phyloP scores from a whole-genome alignment of 2,888 invertebrate genomes.

The Spilarctia lutea region DNA sequence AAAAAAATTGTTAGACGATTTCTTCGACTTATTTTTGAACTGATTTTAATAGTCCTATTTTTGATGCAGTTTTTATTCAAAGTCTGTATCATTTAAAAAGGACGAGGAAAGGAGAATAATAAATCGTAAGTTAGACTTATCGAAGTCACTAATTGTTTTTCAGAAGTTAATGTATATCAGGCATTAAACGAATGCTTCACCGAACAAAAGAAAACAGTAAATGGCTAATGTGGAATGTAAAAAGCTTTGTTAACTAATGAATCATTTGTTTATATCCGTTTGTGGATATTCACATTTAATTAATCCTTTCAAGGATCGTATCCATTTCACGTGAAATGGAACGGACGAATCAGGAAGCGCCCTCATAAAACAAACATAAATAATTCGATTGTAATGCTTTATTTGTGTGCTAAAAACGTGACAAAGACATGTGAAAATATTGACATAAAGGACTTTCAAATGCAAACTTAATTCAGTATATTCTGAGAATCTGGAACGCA shows the following conservation, averaged over 20 bases:
- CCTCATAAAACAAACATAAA: constrained; percentile 26
- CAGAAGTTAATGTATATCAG: too few species aligned
- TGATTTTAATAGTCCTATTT: too few species aligned
- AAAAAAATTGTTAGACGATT: too few species aligned
- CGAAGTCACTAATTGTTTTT: too few species aligned
- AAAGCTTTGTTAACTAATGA: constrained; percentile 44
- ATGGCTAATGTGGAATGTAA: background rate
- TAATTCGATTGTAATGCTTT: constrained; percentile 26
- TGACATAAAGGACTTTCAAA: background rate
- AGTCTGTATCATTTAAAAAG: too few species aligned
- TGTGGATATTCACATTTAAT: constrained; percentile 24
- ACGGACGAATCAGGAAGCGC: constrained; percentile 34
- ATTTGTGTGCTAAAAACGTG: constrained; percentile 18
- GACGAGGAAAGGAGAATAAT: too few species aligned
- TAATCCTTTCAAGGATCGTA: constrained; percentile 33
- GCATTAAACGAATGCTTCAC: too few species aligned
- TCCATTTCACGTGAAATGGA: constrained; percentile 33
- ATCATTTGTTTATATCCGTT: constrained; percentile 41
- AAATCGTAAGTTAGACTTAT: too few species aligned
- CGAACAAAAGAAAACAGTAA: constrained; percentile 15
- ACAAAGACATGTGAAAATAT: constrained; percentile 2
- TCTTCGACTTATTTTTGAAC: too few species aligned
- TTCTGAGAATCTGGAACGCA: background rate
- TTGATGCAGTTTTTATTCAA: too few species aligned
- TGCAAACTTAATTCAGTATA: background rate